phyloP scores from a whole-genome alignment of 1,140 invertebrate species.

The Cherax quadricarinatus region DNA sequence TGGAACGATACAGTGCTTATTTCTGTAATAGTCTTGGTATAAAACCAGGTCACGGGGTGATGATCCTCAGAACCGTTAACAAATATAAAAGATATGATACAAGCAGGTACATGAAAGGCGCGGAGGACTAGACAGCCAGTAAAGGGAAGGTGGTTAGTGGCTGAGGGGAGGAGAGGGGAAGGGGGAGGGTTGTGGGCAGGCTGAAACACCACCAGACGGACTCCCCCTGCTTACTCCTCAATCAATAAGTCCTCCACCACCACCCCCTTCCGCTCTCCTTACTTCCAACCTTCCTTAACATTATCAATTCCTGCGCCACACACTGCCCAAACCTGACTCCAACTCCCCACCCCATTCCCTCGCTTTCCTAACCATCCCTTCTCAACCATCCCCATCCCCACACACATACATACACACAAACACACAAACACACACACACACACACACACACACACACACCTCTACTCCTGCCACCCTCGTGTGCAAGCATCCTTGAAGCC shows the following conservation, averaged over 20 bases:
- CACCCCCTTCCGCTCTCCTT: not conserved
- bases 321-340: not conserved
- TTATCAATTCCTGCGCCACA: not conserved
- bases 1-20: no score
- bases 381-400: no score
- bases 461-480: not conserved
- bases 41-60: no score
- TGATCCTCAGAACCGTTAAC: no score
- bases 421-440: not conserved
- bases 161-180: not conserved
- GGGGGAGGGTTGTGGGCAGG: not conserved
- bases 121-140: no score
- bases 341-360: no score
- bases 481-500: not conserved
- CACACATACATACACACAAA: no score
- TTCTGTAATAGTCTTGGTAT: no score
- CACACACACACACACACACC: not conserved
- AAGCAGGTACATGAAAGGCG: not conserved
- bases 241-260: not conserved
- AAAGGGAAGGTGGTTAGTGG: no score
- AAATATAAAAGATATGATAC: no score
- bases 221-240: conserved; percentile 1
- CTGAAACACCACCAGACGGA: not conserved
- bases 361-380: no score
- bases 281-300: conserved; percentile 1